Percentiles rank a stretch among this genome's conserved stretches.
Evolutionary conservation across 2,113 vertebrate genomes (phyloP).

Genomic region (Phalacrocorax carbo): DNA sequence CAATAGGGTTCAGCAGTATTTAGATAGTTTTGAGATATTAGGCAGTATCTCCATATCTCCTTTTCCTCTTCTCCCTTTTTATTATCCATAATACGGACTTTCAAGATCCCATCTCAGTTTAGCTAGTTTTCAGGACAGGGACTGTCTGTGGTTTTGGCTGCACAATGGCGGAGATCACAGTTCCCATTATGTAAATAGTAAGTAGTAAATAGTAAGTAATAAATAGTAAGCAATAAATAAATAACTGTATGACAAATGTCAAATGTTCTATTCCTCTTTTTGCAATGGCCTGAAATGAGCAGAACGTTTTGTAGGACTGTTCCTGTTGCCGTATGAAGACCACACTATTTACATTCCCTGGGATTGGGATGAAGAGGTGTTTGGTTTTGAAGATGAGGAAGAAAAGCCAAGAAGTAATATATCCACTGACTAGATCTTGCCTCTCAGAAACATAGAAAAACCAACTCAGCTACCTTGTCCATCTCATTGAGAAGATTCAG

Average conservation of each 20-base stretch:
- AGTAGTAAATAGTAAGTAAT: not conserved
- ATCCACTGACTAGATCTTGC: not conserved
- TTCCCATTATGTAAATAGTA: not conserved
- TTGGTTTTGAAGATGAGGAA: not conserved
- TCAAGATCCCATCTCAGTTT: not conserved
- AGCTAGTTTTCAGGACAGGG: not conserved
- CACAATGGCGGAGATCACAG: not conserved
- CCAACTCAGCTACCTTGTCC: not conserved
- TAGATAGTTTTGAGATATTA: not conserved
- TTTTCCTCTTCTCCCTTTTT: not conserved
- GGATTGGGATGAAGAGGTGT: not conserved
- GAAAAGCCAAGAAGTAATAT: not conserved
- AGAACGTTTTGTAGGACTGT: not conserved
- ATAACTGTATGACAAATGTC: not conserved
- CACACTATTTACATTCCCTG: not conserved
- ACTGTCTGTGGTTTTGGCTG: not conserved
- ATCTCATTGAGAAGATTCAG: not conserved
- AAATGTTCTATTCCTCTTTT: not conserved
- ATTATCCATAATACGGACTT: not conserved
- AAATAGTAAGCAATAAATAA: not conserved
- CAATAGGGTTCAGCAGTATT: not conserved
- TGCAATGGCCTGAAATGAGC: not conserved
- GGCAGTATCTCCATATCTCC: not conserved
- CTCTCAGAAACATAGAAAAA: not conserved
- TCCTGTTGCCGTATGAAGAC: not conserved